phyloP scores from a whole-genome alignment of 2,113 vertebrate species.

The Chaenogobius annularis region DNA sequence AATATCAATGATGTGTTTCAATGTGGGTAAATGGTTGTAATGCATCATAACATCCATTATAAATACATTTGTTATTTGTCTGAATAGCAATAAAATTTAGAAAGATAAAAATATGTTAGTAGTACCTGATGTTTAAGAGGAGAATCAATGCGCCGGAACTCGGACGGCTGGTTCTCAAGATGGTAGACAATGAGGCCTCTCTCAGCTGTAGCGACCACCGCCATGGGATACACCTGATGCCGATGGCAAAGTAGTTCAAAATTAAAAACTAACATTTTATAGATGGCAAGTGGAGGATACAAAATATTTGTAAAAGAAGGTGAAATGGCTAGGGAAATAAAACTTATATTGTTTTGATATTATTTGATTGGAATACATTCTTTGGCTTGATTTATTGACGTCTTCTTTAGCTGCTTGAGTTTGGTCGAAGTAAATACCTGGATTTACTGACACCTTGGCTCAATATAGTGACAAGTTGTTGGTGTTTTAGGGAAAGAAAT shows the following conservation, averaged over 20 bases:
- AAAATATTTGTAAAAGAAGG: not conserved
- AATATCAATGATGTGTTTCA: not conserved
- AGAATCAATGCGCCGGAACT: conserved; percentile 95
- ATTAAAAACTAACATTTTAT: not conserved
- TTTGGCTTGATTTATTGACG: not conserved
- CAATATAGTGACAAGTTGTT: not conserved
- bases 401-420: too few relatives aligned
- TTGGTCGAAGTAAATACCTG: too few relatives aligned
- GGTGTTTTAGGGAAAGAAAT: not conserved
- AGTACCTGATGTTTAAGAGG: conserved; percentile 96
- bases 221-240: conserved; percentile 94
- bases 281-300: not conserved
- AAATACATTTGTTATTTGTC: not conserved
- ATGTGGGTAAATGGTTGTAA: not conserved
- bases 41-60: not conserved
- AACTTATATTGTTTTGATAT: too few relatives aligned
- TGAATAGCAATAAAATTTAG: not conserved
- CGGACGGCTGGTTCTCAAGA: conserved; percentile 95
- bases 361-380: not conserved
- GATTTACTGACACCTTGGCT: too few relatives aligned
- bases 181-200: conserved; percentile 97
- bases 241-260: not conserved
- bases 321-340: too few relatives aligned
- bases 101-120: not conserved
- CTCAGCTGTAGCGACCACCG: conserved; percentile 95